Percentiles rank a stretch among this genome's conserved stretches.
phyloP scores from a whole-genome alignment of 2,113 vertebrate genomes.

The Microcebus griseorufus region DNA sequence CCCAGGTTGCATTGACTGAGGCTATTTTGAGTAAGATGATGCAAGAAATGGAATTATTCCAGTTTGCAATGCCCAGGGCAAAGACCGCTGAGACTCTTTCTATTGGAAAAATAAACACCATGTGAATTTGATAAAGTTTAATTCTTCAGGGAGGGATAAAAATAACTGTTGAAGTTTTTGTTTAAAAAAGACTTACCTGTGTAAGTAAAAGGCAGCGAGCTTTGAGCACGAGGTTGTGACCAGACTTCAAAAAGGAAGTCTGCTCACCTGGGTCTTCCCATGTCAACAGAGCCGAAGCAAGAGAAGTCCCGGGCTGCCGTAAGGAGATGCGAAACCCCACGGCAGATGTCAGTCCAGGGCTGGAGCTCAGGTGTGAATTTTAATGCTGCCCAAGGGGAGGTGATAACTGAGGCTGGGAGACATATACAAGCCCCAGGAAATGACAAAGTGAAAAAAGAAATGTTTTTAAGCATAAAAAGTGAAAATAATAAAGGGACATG shows the following conservation, averaged over 20 bases:
- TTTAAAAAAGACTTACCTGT: neutral
- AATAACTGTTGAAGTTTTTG: neutral
- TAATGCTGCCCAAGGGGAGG: neutral
- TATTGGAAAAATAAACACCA: neutral
- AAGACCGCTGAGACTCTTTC: neutral
- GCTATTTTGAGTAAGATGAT: neutral
- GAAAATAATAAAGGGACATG: slow-evolving; percentile 27
- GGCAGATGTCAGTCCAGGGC: neutral
- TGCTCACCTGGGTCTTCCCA: neutral
- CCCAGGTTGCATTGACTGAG: neutral
- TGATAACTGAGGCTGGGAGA: neutral
- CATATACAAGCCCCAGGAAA: neutral
- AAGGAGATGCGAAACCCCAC: neutral
- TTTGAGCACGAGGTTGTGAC: neutral
- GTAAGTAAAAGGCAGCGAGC: neutral
- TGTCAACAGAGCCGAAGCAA: neutral
- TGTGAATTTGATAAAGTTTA: neutral
- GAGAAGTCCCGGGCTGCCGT: neutral
- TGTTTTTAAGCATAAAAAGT: slow-evolving; percentile 21
- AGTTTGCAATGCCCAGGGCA: neutral
- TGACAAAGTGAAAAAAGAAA: neutral
- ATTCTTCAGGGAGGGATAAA: neutral
- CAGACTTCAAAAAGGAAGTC: neutral
- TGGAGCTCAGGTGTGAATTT: neutral
- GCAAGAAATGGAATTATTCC: neutral